Conservation (phyloP, 2,113 vertebrate species). For the Brachyhypopomus gauderio region DNA sequence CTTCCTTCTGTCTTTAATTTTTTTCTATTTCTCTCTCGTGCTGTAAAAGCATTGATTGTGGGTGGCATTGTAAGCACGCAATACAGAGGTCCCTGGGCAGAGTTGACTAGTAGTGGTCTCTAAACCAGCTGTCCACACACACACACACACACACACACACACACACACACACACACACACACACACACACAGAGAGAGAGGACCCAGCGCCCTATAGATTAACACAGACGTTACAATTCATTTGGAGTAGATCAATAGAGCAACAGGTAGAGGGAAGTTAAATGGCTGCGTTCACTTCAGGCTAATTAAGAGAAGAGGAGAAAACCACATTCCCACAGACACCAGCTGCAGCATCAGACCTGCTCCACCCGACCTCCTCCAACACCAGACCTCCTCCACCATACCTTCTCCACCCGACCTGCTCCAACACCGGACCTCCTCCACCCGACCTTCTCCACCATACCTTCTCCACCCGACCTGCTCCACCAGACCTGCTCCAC, state of each 20-base stretch:
- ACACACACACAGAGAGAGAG: not conserved
- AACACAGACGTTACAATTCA: constrained; percentile 55
- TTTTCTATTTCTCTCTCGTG: not conserved
- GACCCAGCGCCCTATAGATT: constrained; percentile 47
- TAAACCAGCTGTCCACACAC: constrained; percentile 32
- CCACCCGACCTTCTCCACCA: too few relatives aligned
- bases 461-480: too few relatives aligned
- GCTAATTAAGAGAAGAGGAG: constrained; percentile 39
- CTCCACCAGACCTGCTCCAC: not conserved
- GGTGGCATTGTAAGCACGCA: constrained; percentile 38
- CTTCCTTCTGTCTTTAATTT: not conserved
- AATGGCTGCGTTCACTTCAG: constrained; percentile 30
- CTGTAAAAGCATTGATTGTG: constrained; percentile 56
- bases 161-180: not conserved
- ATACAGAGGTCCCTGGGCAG: constrained; percentile 31
- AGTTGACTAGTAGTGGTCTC: constrained; percentile 35
- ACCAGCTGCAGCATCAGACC: not conserved
- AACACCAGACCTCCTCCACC: not conserved
- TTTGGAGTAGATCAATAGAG: constrained; percentile 52
- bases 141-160: constrained; percentile 8
- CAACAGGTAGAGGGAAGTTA: constrained; percentile 58
- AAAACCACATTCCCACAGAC: constrained; percentile 34
- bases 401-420: too few relatives aligned
- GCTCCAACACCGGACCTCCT: too few relatives aligned
- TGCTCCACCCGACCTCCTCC: constrained; percentile 7